These are phyloP conservation scores for Lepisosteus oculatus DNA, from an alignment of 2,113 vertebrate genomes.

Conservation along the genomic window DNA sequence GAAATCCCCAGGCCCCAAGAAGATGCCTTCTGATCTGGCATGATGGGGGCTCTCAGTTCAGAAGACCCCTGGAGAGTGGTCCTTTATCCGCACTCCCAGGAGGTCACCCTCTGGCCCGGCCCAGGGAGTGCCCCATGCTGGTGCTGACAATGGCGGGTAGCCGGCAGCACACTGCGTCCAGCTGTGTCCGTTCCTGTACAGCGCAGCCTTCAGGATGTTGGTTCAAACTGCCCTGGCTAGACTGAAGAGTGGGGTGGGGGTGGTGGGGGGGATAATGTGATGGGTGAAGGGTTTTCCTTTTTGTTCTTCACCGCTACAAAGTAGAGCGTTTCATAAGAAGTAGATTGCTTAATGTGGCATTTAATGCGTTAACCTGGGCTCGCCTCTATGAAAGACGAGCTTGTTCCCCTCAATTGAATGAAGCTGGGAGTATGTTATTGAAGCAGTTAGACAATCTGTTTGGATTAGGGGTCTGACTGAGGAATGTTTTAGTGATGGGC, in stretches of 20 bases:
- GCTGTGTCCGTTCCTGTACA: conserved; percentile 48
- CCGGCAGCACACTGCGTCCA: conserved; percentile 38
- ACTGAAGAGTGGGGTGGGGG: conserved; percentile 18
- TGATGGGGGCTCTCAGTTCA: background rate
- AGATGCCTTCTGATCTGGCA: background rate
- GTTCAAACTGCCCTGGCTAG: too few relatives aligned
- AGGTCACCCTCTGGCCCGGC: background rate
- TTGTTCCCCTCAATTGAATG: conserved; percentile 38
- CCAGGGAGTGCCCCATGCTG: conserved; percentile 23
- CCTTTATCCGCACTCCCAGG: conserved; percentile 52
- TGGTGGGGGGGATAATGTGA: conserved; percentile 24
- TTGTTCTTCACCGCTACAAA: conserved; percentile 41
- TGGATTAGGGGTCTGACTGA: conserved; percentile 57
- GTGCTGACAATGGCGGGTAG: conserved; percentile 38
- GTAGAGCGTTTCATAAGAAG: conserved; percentile 39
- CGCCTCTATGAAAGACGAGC: conserved; percentile 54
- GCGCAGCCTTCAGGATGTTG: background rate
- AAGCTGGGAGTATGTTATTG: conserved; percentile 53
- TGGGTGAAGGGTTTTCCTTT: conserved; percentile 40
- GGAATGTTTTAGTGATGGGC: conserved; percentile 55
- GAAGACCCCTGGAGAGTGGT: conserved; percentile 38
- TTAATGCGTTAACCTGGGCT: conserved; percentile 53
- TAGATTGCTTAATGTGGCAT: conserved; percentile 4
- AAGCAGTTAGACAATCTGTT: conserved; percentile 64
- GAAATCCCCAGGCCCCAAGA: background rate